Evolutionary conservation across 2,888 invertebrate genomes (phyloP).

Genomic region (Aspidiotus destructor): DNA sequence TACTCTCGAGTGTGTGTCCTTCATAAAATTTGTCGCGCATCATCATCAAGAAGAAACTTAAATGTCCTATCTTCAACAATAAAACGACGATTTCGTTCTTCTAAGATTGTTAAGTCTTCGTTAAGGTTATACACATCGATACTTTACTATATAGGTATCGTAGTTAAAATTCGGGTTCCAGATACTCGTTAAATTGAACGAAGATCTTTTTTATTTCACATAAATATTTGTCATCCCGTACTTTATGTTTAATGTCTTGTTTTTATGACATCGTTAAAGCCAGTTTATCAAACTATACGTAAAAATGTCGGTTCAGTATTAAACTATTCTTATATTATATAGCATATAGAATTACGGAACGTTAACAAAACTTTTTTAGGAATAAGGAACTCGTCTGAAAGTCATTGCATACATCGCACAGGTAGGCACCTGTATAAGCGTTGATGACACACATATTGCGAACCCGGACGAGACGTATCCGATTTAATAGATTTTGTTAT

Average conservation of each 20-base stretch:
- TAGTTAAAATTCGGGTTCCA: neutral
- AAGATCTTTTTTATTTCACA: conserved; percentile 30
- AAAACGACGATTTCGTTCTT: neutral
- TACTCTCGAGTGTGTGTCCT: too few relatives aligned
- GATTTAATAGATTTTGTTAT: too few relatives aligned
- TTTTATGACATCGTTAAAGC: conserved; percentile 32
- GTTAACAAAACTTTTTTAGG: too few relatives aligned
- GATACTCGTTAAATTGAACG: conserved; percentile 15
- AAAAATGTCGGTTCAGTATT: conserved; percentile 29
- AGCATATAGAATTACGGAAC: too few relatives aligned
- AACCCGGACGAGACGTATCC: too few relatives aligned
- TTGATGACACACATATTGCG: too few relatives aligned
- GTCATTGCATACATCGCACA: too few relatives aligned
- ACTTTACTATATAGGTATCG: neutral
- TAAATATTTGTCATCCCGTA: conserved; percentile 31
- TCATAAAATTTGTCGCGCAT: conserved; percentile 2
- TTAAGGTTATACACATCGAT: neutral
- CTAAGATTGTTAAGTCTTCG: neutral
- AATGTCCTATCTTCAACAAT: conserved; percentile 2
- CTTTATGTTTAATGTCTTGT: conserved; percentile 23
- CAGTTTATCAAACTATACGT: conserved; percentile 26
- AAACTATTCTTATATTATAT: conserved; percentile 24
- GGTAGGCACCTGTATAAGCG: too few relatives aligned
- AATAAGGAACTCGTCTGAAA: too few relatives aligned
- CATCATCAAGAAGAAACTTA: neutral